Percentiles rank a stretch among this genome's conserved stretches.
phyloP scores from a whole-genome alignment of 2,797 vertebrate genomes.

The Gymnoscopelus braueri region DNA sequence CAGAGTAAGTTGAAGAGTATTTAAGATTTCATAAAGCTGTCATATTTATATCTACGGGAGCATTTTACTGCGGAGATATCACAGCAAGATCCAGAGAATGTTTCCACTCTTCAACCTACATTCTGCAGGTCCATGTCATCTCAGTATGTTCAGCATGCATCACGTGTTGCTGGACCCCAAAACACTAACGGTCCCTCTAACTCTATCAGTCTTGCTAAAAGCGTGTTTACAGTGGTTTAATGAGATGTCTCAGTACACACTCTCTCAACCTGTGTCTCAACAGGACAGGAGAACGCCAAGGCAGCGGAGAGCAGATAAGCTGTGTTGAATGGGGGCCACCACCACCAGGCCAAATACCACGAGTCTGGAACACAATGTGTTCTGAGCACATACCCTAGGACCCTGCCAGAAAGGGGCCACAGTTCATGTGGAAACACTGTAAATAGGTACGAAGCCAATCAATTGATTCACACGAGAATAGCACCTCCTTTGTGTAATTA shows the following conservation, averaged over 20 bases:
- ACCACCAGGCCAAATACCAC: constrained; percentile 75
- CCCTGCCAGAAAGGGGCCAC: constrained; percentile 62
- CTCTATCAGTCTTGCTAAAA: constrained; percentile 45
- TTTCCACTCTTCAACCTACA: constrained; percentile 34
- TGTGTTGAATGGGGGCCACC: constrained; percentile 62
- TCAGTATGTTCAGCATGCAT: constrained; percentile 56
- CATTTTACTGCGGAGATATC: constrained; percentile 22
- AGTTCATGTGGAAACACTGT: constrained; percentile 78
- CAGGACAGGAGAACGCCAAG: constrained; percentile 44
- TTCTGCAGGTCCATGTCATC: constrained; percentile 43
- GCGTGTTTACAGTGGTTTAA: constrained; percentile 74
- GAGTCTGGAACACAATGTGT: constrained; percentile 60
- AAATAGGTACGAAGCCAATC: constrained; percentile 63
- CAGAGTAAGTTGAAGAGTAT: constrained; percentile 1
- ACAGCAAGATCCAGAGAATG: constrained; percentile 6
- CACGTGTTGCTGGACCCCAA: constrained; percentile 38
- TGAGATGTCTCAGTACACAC: constrained; percentile 47
- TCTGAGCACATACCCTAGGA: constrained; percentile 70
- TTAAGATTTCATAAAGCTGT: constrained; percentile 40
- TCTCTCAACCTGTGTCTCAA: constrained; percentile 58
- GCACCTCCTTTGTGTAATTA: too few relatives aligned
- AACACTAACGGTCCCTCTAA: constrained; percentile 49
- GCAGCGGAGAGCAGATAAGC: constrained; percentile 45
- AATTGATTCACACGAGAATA: too few relatives aligned
- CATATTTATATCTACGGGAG: constrained; percentile 14